These are phyloP conservation scores for Drosophila athabasca DNA, from an alignment of 1,140 invertebrate species.

Conservation along the genomic window DNA sequence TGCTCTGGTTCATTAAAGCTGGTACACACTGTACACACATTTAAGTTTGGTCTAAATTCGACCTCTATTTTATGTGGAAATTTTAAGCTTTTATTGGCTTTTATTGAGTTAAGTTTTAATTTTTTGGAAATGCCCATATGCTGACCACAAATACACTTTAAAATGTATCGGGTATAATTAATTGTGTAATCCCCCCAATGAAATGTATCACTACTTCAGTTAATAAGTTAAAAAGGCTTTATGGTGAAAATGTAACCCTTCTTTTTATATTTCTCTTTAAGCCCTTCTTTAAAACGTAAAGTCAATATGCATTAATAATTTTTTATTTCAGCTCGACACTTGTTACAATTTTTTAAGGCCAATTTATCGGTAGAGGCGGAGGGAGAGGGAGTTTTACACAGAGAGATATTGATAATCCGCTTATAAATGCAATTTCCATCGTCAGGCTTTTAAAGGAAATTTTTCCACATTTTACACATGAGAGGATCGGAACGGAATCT, in stretches of 20 bases:
- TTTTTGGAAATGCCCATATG: not conserved
- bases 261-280: not conserved
- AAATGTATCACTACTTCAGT: conserved; percentile 16
- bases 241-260: conserved; percentile 12
- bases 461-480: conserved; percentile 72
- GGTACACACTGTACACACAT: too few relatives aligned
- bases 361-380: conserved; percentile 44
- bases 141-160: not conserved
- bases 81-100: too few relatives aligned
- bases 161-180: too few relatives aligned
- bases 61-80: too few relatives aligned
- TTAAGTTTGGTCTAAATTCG: too few relatives aligned
- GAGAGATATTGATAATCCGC: conserved; percentile 64
- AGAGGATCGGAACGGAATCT: conserved; percentile 37
- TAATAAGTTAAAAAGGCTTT: conserved; percentile 23
- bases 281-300: conserved; percentile 39
- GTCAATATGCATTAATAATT: conserved; percentile 60
- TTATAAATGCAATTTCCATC: conserved; percentile 65
- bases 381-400: conserved; percentile 1
- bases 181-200: conserved; percentile 18
- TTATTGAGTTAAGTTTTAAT: not conserved
- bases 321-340: conserved; percentile 55
- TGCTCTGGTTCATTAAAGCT: too few relatives aligned
- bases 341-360: conserved; percentile 75
- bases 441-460: conserved; percentile 57